Evolutionary conservation across 2,888 invertebrate species (phyloP).

Genomic region (Hololepta plana): DNA sequence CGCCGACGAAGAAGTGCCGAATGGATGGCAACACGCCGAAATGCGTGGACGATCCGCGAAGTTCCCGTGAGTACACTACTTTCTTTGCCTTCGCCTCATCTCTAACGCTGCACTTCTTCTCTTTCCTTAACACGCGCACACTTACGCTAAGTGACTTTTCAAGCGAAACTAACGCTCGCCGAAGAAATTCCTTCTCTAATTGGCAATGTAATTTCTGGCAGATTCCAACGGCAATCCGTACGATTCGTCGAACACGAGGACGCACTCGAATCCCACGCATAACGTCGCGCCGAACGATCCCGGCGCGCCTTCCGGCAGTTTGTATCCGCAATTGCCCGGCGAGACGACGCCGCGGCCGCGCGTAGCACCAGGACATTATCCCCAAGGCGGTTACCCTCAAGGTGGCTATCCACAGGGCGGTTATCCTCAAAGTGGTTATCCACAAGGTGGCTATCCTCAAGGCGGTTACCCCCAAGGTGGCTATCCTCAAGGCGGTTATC

Average conservation of each 20-base stretch:
- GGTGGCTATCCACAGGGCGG: conserved; percentile 11
- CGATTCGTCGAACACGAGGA: too few relatives aligned
- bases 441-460: conserved; percentile 13
- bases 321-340: too few relatives aligned
- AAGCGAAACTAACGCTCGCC: too few relatives aligned
- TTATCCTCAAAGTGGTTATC: conserved; percentile 13
- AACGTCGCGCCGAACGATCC: background rate
- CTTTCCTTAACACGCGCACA: too few relatives aligned
- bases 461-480: conserved; percentile 11
- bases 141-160: too few relatives aligned
- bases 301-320: background rate
- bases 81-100: too few relatives aligned
- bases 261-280: too few relatives aligned
- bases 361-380: conserved; percentile 9
- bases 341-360: too few relatives aligned
- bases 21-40: conserved; percentile 23
- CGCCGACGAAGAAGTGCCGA: conserved; percentile 24
- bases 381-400: conserved; percentile 7
- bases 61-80: conserved; percentile 11
- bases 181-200: too few relatives aligned
- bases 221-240: too few relatives aligned
- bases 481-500: conserved; percentile 12
- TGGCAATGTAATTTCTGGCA: too few relatives aligned
- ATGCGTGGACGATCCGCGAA: conserved; percentile 20
- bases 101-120: too few relatives aligned